Evolutionary conservation across 2,797 vertebrate species (phyloP), one percentile per base, ranked within the genome.

Genomic region (Meriones psammophilus): DNA sequence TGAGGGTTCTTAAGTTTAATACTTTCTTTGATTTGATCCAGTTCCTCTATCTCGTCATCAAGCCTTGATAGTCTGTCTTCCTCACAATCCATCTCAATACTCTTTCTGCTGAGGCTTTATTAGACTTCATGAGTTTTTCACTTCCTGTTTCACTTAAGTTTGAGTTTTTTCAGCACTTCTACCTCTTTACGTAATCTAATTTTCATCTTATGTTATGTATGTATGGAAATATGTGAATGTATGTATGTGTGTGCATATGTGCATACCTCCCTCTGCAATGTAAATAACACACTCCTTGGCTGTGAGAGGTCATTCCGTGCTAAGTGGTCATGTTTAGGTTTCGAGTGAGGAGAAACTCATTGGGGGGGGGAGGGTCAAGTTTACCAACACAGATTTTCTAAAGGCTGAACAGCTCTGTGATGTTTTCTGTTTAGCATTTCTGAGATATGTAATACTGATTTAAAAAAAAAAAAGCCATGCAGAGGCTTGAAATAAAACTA

Each of bases 281-380:
- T 36, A 89, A 73, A 68, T 81, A 94, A 92, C 26, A 62, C 30
- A 74, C 24, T 68, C 0, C 2, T 91, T 20, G 13, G 78, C 97
- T 97, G 86, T 36, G 73, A 95, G 71, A 97, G 33, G 69, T 89
- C 93, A 84, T 78, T 94, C 24, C 74, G n/a, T 95, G 90, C 81
- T 92, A 56, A 94, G 78, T 79, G 95, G 92, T 60, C 73, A 85
- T 89, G 28, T 93, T 50, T 62, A 94, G 78, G 10, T 94, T 97
- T 96, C 91, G 88, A 50, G 73, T 56, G 79, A 94, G 91, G 93
- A 97, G 89, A 74, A 73, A 20, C 97, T 95, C 78, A 13, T 95
- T 93, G 69, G 79, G 54, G 56, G 56, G 87, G 64, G 56, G 39
- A 84, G 64, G 56, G 83, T 77, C 60, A 50, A 68, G 54, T 91